Evolutionary conservation across 2,888 invertebrate genomes (phyloP).

Genomic region (Clusia tigrina): DNA sequence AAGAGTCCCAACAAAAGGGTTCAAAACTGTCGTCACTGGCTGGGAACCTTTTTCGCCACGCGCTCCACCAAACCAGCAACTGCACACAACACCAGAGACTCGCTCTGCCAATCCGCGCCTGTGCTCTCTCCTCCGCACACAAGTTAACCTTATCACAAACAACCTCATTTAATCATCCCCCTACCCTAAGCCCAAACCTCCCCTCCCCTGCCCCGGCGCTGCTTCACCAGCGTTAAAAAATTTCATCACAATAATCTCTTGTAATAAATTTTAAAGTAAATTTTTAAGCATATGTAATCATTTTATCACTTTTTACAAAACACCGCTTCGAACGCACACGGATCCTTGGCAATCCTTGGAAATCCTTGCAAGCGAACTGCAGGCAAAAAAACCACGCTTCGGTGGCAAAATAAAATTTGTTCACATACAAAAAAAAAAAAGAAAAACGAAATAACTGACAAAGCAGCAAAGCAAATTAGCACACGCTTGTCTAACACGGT

Average conservation of each 20-base stretch:
- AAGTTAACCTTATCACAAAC: too few relatives aligned
- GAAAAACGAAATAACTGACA: constrained; percentile 17
- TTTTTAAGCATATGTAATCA: constrained; percentile 58
- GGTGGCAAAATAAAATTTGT: constrained; percentile 7
- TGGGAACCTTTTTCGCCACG: too few relatives aligned
- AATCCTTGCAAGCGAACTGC: constrained; percentile 32
- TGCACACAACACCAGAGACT: too few relatives aligned
- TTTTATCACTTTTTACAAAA: constrained; percentile 41
- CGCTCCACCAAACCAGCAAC: too few relatives aligned
- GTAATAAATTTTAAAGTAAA: constrained; percentile 56
- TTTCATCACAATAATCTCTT: constrained; percentile 44
- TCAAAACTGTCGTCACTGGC: too few relatives aligned
- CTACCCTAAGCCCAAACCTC: too few relatives aligned
- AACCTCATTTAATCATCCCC: too few relatives aligned
- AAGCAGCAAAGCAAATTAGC: constrained; percentile 48
- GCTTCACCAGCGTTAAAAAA: too few relatives aligned
- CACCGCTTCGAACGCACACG: background rate
- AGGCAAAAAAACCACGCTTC: constrained; percentile 28
- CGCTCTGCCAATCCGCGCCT: too few relatives aligned
- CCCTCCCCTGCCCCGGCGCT: too few relatives aligned
- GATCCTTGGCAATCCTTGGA: constrained; percentile 1
- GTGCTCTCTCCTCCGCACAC: too few relatives aligned
- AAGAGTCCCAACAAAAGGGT: too few relatives aligned
- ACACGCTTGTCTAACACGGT: constrained; percentile 19
- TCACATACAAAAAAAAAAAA: constrained; percentile 8